Percentiles rank a stretch among this genome's conserved stretches.
phyloP scores from a whole-genome alignment of 2,113 vertebrate species.

The Rhinopomastus cyanomelas region DNA sequence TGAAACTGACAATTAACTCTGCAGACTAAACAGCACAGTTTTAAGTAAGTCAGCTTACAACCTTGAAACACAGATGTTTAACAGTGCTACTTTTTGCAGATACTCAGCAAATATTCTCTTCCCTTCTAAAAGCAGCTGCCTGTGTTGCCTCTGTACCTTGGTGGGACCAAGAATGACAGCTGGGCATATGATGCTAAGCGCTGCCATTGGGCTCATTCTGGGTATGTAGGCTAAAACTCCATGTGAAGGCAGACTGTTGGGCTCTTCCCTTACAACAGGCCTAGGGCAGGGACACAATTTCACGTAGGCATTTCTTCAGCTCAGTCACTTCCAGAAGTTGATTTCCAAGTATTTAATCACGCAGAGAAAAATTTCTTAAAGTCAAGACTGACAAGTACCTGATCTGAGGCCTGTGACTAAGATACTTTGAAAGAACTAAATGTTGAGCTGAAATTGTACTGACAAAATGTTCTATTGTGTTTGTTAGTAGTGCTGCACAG shows the following conservation, averaged over 20 bases:
- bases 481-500: neutral
- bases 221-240: neutral
- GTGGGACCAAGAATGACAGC: neutral
- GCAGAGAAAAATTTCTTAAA: no score
- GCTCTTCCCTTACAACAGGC: neutral
- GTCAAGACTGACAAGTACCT: neutral
- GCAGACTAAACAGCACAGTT: neutral
- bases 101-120: neutral
- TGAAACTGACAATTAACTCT: neutral
- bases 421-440: neutral
- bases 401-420: neutral
- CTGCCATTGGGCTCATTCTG: neutral
- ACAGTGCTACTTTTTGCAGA: neutral
- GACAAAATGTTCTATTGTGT: fast-evolving
- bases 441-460: neutral
- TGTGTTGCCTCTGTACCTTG: neutral
- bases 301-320: neutral
- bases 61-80: neutral
- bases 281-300: neutral
- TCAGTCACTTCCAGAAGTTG: neutral
- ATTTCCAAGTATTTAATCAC: no score
- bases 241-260: neutral
- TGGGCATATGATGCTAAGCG: neutral
- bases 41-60: neutral
- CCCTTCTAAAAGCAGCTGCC: neutral